phyloP scores from a whole-genome alignment of 2,113 vertebrate species.

The Merops nubicus region DNA sequence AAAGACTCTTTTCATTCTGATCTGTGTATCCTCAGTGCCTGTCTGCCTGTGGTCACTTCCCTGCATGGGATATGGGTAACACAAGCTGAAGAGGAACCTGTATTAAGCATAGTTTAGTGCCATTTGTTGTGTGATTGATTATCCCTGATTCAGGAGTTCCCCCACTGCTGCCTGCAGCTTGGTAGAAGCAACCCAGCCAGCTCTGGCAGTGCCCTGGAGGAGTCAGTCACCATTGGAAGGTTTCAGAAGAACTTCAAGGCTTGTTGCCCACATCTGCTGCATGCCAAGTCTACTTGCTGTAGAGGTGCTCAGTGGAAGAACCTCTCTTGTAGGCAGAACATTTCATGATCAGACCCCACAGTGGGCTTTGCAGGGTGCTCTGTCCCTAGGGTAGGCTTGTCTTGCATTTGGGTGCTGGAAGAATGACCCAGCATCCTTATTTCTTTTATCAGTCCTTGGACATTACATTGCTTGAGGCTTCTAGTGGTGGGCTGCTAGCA shows the following conservation, averaged over 20 bases:
- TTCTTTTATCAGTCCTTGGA: background rate
- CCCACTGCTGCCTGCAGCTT: background rate
- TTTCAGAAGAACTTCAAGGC: background rate
- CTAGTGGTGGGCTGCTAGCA: background rate
- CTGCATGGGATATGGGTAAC: background rate
- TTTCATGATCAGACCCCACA: background rate
- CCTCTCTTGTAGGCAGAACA: background rate
- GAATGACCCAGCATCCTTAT: fast-evolving
- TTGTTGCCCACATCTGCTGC: background rate
- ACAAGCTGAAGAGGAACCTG: background rate
- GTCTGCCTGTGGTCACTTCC: background rate
- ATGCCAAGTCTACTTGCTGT: background rate
- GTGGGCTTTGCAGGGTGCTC: background rate
- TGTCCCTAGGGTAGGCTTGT: background rate
- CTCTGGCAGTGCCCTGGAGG: background rate
- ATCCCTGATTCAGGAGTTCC: background rate
- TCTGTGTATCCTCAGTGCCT: background rate
- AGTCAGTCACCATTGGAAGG: background rate
- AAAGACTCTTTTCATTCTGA: background rate
- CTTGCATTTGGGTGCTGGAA: background rate
- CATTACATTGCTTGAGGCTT: background rate
- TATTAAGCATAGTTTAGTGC: background rate
- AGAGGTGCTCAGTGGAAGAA: background rate
- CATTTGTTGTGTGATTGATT: background rate
- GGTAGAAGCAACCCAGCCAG: background rate